These are phyloP conservation scores for Dascillus cervinus DNA, from an alignment of 2,888 invertebrate genomes.

Conservation along the genomic window DNA sequence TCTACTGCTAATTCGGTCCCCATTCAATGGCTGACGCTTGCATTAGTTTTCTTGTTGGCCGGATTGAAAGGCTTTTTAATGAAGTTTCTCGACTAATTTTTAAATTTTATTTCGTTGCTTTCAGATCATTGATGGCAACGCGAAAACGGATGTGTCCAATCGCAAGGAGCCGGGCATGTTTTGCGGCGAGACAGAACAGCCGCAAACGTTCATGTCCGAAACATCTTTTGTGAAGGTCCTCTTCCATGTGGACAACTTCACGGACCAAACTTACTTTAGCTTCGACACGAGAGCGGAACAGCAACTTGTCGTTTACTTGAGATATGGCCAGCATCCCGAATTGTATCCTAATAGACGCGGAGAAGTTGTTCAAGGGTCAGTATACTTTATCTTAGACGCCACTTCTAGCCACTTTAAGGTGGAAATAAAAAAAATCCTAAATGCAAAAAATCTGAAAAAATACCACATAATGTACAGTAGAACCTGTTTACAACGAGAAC, in stretches of 20 bases:
- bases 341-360: constrained; percentile 85
- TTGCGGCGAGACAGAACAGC: constrained; percentile 90
- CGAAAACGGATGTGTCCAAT: constrained; percentile 82
- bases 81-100: too few species aligned
- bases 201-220: constrained; percentile 90
- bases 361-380: constrained; percentile 78
- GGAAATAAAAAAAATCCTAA: too few species aligned
- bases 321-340: constrained; percentile 92
- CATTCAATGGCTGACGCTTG: too few species aligned
- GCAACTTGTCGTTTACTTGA: constrained; percentile 80
- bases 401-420: too few species aligned
- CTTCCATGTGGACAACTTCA: constrained; percentile 89
- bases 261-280: constrained; percentile 83
- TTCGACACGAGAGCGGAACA: constrained; percentile 85
- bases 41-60: too few species aligned
- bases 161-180: constrained; percentile 84
- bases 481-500: too few species aligned
- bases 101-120: constrained; percentile 25
- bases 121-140: constrained; percentile 86
- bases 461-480: too few species aligned
- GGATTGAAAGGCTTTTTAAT: too few species aligned
- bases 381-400: too few species aligned
- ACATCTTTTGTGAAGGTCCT: constrained; percentile 87
- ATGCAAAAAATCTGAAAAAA: too few species aligned
- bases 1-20: too few species aligned